These are phyloP conservation scores for Cichlasoma orientale DNA, from an alignment of 2,797 vertebrate species.

Conservation along the genomic window DNA sequence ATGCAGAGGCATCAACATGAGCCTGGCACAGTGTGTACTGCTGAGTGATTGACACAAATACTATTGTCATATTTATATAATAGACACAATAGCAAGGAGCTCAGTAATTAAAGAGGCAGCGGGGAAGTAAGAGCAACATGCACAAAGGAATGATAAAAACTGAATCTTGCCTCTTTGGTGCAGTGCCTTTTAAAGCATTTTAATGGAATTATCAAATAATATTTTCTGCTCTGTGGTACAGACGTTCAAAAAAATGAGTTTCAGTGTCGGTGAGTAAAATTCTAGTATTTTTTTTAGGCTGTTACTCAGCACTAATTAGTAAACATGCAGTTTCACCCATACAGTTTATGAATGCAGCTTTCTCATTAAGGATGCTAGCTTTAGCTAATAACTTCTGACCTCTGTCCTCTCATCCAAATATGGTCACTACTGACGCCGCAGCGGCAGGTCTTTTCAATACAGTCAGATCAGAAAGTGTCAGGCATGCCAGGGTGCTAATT, in stretches of 20 bases:
- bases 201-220: background rate
- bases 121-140: too few species aligned
- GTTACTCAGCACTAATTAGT: background rate
- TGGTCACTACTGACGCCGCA: background rate
- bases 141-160: too few species aligned
- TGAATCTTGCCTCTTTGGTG: too few species aligned
- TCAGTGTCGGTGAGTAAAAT: background rate
- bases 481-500: too few species aligned
- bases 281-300: background rate
- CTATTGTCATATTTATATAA: constrained; percentile 23
- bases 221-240: background rate
- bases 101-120: background rate
- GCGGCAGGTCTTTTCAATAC: background rate
- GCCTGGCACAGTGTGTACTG: constrained; percentile 13
- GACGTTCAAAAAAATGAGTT: background rate
- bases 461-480: background rate
- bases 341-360: background rate
- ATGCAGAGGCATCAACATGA: constrained; percentile 9
- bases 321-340: background rate
- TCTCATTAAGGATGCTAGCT: background rate
- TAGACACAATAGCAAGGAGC: background rate
- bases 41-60: constrained; percentile 25
- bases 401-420: background rate
- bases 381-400: too few species aligned
- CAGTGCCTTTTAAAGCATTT: too few species aligned